Evolutionary conservation across 2,888 invertebrate species (phyloP).

Genomic region (Leucoma salicis): DNA sequence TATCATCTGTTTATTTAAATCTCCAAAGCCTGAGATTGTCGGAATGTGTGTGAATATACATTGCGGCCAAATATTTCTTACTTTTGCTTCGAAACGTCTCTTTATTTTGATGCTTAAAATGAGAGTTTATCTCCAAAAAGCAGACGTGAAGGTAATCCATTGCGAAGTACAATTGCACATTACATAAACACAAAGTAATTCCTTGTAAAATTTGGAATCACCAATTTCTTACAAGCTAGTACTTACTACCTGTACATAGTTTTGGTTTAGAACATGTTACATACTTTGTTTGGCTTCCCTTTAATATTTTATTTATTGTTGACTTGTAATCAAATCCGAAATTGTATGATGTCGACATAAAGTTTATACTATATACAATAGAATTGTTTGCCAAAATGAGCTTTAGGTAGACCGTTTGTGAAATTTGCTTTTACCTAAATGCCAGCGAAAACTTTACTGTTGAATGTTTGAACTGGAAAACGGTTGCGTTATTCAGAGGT

Average conservation of each 20-base stretch:
- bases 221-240: conserved; percentile 38
- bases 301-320: conserved; percentile 20
- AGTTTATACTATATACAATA: not conserved
- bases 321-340: conserved; percentile 15
- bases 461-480: conserved; percentile 27
- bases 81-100: not conserved
- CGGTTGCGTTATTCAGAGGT: conserved; percentile 29
- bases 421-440: conserved; percentile 1
- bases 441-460: conserved; percentile 5
- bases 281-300: conserved; percentile 29
- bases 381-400: not conserved
- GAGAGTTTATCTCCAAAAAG: not conserved
- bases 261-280: conserved; percentile 30
- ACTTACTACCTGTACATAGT: conserved; percentile 28
- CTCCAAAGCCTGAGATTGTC: not conserved
- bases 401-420: not conserved
- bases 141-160: not conserved
- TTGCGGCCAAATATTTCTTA: not conserved
- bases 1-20: not conserved
- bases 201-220: conserved; percentile 35
- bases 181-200: conserved; percentile 12
- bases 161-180: not conserved
- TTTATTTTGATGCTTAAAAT: not conserved
- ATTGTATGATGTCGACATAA: not conserved
- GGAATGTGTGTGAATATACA: not conserved